A percentile compares a stretch with the other conserved stretches of the same genome.
Conservation (phyloP, 2,113 vertebrate genomes). For the Poeciliopsis retropinna region DNA sequence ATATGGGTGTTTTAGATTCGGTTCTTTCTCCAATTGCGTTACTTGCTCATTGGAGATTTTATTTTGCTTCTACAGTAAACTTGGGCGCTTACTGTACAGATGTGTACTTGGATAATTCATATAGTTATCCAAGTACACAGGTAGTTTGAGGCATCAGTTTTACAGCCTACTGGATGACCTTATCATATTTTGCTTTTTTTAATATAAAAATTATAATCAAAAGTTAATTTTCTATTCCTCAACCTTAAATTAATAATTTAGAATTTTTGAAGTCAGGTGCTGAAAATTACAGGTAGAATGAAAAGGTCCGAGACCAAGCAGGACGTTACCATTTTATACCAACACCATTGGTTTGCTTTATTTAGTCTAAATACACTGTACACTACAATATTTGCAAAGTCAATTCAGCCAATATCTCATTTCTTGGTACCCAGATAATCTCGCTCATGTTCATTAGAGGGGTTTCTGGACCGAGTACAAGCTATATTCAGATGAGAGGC, state of each 20-base stretch:
- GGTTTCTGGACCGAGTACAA: not conserved
- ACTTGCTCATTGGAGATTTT: not conserved
- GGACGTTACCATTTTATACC: too few species aligned
- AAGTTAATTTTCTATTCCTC: too few species aligned
- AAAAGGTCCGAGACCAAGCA: too few species aligned
- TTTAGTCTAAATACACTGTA: not conserved
- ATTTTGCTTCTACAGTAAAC: not conserved
- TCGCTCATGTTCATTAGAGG: not conserved
- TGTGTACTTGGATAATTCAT: too few species aligned
- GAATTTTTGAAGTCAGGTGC: too few species aligned
- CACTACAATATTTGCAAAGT: too few species aligned
- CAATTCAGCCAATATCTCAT: not conserved
- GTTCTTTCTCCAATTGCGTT: not conserved
- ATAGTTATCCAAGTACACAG: not conserved
- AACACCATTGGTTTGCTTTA: not conserved
- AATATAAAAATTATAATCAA: too few species aligned
- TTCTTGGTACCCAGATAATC: not conserved
- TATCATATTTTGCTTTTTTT: too few species aligned
- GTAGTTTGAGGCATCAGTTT: not conserved
- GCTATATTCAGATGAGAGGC: not conserved
- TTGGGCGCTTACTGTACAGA: too few species aligned
- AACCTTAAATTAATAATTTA: too few species aligned
- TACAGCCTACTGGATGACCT: not conserved
- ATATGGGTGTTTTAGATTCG: slow-evolving; percentile 6
- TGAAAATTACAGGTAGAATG: too few species aligned